A percentile compares a stretch with the other conserved stretches of the same genome.
phyloP scores from a whole-genome alignment of 2,113 vertebrate species.

The Platysteira castanea region DNA sequence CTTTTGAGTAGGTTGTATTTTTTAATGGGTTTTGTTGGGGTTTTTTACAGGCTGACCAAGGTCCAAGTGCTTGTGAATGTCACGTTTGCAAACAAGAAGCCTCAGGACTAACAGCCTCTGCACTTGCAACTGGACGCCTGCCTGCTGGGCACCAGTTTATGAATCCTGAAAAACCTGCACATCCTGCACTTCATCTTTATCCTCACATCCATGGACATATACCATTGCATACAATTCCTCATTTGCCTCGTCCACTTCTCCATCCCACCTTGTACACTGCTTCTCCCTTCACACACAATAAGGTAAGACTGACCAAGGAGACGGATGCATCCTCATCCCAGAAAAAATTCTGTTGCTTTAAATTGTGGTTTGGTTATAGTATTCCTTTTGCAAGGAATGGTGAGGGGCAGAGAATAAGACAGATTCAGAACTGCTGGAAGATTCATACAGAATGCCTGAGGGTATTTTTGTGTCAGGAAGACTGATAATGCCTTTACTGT shows the following conservation, averaged over 20 bases:
- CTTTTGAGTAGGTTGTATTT: background rate
- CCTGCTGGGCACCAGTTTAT: constrained; percentile 90
- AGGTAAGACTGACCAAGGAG: constrained; percentile 75
- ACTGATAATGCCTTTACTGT: background rate
- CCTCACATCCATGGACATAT: constrained; percentile 97
- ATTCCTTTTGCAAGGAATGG: background rate
- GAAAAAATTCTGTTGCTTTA: background rate
- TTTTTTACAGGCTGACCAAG: constrained; percentile 78
- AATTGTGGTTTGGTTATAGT: background rate
- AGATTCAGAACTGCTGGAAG: background rate
- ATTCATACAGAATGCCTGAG: background rate
- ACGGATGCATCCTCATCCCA: background rate
- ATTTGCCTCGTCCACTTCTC: constrained; percentile 87
- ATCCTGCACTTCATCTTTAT: constrained; percentile 94
- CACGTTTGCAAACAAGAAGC: constrained; percentile 94
- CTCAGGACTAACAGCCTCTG: constrained; percentile 75
- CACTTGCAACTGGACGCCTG: constrained; percentile 80
- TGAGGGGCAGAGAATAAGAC: background rate
- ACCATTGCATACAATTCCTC: constrained; percentile 89
- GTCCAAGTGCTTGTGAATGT: constrained; percentile 90
- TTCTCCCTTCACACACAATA: constrained; percentile 91
- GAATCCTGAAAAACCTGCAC: constrained; percentile 86
- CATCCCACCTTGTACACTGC: constrained; percentile 92
- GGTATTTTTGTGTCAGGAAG: background rate
- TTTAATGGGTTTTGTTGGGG: background rate